Evolutionary conservation across 2,113 vertebrate genomes (phyloP).

Genomic region (Nansenia antarctica): DNA sequence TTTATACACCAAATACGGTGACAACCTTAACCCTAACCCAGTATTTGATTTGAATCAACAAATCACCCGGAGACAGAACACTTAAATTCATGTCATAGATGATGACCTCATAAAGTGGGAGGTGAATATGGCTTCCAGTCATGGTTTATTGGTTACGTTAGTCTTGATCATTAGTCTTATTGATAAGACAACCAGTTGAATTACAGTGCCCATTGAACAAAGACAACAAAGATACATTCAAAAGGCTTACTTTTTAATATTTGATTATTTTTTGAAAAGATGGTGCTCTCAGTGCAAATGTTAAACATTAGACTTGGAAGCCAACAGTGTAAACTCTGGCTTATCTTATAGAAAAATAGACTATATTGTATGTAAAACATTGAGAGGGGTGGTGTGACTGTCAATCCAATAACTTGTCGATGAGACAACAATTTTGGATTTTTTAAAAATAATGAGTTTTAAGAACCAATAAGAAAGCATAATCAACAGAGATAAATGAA

Average conservation of each 20-base stretch:
- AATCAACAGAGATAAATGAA: conserved; percentile 8
- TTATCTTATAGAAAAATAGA: conserved; percentile 52
- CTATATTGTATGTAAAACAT: conserved; percentile 41
- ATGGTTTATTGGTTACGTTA: too few species aligned
- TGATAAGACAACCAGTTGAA: too few species aligned
- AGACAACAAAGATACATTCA: conserved; percentile 33
- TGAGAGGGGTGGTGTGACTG: conserved; percentile 39
- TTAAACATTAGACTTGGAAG: conserved; percentile 52
- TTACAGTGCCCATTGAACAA: conserved; percentile 21
- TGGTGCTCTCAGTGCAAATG: conserved; percentile 69
- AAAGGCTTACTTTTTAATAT: conserved; percentile 63
- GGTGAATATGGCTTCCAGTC: too few species aligned
- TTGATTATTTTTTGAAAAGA: conserved; percentile 54
- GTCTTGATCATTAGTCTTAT: too few species aligned
- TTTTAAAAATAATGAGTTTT: conserved; percentile 9
- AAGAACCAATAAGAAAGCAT: conserved; percentile 38
- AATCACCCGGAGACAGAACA: neutral
- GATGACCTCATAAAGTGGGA: too few species aligned
- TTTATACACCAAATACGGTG: neutral
- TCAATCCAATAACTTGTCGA: conserved; percentile 58
- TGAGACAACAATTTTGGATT: neutral
- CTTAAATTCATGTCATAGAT: too few species aligned
- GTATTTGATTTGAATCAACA: neutral
- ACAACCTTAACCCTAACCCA: neutral
- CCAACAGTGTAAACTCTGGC: conserved; percentile 25